Evolutionary conservation across 2,797 vertebrate genomes (phyloP), one percentile per base, ranked within the genome.

Genomic region (Myotis myotis): DNA sequence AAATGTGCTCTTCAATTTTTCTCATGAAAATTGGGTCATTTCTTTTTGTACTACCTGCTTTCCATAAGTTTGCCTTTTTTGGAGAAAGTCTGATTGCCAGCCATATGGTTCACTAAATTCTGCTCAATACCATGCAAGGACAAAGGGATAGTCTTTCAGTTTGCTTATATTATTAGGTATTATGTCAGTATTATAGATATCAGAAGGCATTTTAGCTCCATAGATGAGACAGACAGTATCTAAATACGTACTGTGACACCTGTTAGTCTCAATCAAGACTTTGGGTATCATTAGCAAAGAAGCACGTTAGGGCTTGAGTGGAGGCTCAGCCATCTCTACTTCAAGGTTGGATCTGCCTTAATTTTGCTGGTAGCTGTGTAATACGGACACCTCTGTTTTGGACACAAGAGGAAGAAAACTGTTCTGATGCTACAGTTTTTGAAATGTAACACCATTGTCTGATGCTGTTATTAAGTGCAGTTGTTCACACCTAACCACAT

Each of bases 121-220:
- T 97, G 84, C 95, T 96, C 97, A 96, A 97, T 97, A 97, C 96
- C 95, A 95, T 89, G 72, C 98, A 98, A 98, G 98, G 98, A 97
- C 98, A 98, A 98, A 97, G 91, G 97, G 98, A 98, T 98, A 98
- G 97, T 95, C 96, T 98, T 98, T 98, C 98, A 96, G 95, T 96
- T 97, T 97, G 96, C 91, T 98, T 97, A 97, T 98, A 98, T 98
- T 98, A 98, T 98, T 98, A 98, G 98, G 97, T 97, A 94, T 97
- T 97, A 85, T 97, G 98, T 98, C 98, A 98, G 78, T 90, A 96
- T 97, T 97, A 97, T 98, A 98, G 96, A 95, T 96, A 97, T 94
- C 93, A 96, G 96, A 96, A 97, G 96, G 93, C 89, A 94, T 91
- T 95, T 83, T 95, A 96, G 75, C 88, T 94, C 96, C 78, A 44